Conservation (phyloP, 92 coral and sea anemone genomes). For the Porites rus region DNA sequence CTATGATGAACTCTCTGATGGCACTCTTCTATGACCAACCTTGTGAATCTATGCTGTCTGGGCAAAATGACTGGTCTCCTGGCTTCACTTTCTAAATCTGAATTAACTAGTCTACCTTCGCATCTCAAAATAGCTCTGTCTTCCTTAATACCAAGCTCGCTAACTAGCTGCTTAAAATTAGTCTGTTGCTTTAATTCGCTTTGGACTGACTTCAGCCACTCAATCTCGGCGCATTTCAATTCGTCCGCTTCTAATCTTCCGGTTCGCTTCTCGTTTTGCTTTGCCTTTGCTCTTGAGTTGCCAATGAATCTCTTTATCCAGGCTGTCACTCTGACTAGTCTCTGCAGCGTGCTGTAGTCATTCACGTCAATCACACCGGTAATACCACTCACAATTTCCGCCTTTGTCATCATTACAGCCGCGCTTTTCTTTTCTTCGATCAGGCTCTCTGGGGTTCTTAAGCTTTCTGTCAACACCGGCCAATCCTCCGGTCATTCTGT, state of each 20-base stretch:
- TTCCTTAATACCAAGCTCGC: conserved; percentile 32
- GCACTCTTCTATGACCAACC: conserved; percentile 34
- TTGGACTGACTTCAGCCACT: conserved; percentile 54
- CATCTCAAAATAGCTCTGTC: conserved; percentile 30
- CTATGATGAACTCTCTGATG: conserved; percentile 52
- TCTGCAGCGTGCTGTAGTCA: conserved; percentile 34
- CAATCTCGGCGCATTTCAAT: conserved; percentile 39
- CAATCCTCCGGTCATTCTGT: conserved; percentile 6
- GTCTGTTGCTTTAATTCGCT: conserved; percentile 26
- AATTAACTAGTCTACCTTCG: conserved; percentile 39
- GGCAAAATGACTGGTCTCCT: conserved; percentile 48
- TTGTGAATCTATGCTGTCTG: conserved; percentile 31
- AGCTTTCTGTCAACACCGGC: conserved; percentile 9
- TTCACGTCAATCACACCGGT: conserved; percentile 23
- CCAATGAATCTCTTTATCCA: conserved; percentile 35
- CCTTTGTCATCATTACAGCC: conserved; percentile 11
- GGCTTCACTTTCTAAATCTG: conserved; percentile 52
- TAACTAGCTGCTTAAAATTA: conserved; percentile 51
- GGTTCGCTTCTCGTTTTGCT: neutral
- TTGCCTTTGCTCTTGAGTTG: conserved; percentile 15
- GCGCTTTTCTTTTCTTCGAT: conserved; percentile 31
- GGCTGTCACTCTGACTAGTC: conserved; percentile 32
- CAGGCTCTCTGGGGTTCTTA: conserved; percentile 25
- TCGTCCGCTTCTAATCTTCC: conserved; percentile 24
- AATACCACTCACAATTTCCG: conserved; percentile 21